These are phyloP conservation scores for Microcebus lehilahytsara DNA, from an alignment of 2,113 vertebrate species.

Conservation along the genomic window DNA sequence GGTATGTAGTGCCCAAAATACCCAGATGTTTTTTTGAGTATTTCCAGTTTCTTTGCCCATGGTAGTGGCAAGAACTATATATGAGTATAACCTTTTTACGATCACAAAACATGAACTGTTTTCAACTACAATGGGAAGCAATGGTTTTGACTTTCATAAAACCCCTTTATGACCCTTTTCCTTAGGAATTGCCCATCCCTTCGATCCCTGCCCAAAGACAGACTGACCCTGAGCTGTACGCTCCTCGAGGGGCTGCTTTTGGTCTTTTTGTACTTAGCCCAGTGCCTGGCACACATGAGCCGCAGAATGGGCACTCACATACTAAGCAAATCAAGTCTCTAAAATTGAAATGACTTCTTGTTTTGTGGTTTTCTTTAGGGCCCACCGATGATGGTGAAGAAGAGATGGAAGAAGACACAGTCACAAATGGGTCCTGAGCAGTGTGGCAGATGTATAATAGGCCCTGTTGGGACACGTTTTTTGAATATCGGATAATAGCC, in stretches of 20 bases:
- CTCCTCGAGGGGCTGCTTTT: neutral
- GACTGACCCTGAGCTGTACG: neutral
- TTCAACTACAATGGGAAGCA: neutral
- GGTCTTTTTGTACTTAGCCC: neutral
- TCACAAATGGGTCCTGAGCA: constrained; percentile 89
- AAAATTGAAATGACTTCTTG: neutral
- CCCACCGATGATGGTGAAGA: constrained; percentile 84
- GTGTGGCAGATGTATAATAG: accelerated
- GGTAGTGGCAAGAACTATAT: neutral
- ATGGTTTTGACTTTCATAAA: neutral
- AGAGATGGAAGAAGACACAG: constrained; percentile 90
- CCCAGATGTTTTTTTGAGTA: neutral
- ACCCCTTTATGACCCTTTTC: neutral
- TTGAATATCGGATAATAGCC: neutral
- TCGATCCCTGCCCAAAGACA: neutral
- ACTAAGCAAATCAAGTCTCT: neutral
- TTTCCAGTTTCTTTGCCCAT: neutral
- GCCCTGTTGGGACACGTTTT: neutral
- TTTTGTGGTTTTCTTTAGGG: constrained; percentile 71
- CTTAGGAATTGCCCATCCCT: neutral
- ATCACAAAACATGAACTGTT: neutral
- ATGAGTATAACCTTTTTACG: neutral
- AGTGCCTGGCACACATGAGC: too few species aligned
- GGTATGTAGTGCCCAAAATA: neutral
- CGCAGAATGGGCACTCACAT: accelerated